phyloP scores from a whole-genome alignment of 2,113 vertebrate species.

The Protobothrops flavoviridis region DNA sequence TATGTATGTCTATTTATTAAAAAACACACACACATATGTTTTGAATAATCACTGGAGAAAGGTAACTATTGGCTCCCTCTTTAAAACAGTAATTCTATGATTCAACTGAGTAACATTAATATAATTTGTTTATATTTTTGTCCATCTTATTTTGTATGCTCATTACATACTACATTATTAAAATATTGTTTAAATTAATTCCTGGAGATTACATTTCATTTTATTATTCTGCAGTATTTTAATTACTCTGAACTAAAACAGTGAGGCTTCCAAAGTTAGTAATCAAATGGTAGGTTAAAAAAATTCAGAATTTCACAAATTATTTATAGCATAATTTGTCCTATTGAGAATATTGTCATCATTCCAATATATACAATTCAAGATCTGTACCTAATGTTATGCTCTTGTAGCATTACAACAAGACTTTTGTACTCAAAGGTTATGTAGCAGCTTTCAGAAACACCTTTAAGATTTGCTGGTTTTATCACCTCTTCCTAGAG shows the following conservation, averaged over 20 bases:
- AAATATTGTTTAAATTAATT: slow-evolving; percentile 25
- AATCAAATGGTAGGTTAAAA: neutral
- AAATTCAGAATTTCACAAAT: neutral
- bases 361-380: neutral
- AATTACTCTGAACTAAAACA: neutral
- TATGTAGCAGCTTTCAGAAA: slow-evolving; percentile 53
- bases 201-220: slow-evolving; percentile 1
- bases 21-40: neutral
- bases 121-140: neutral
- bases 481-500: slow-evolving; percentile 60
- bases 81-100: slow-evolving; percentile 34
- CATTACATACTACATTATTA: slow-evolving; percentile 29
- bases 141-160: neutral
- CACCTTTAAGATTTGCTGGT: slow-evolving; percentile 59
- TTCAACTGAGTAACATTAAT: slow-evolving; percentile 34
- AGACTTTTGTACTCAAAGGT: slow-evolving; percentile 23
- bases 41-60: neutral
- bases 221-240: slow-evolving; percentile 1
- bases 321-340: neutral
- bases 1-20: neutral
- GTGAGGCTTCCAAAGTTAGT: neutral
- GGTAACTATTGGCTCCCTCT: slow-evolving; percentile 21
- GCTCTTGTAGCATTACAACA: slow-evolving; percentile 8
- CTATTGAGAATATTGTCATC: neutral
- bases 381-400: slow-evolving; percentile 5